Conservation (phyloP, 1,140 invertebrate genomes). For the Cydia splendana region DNA sequence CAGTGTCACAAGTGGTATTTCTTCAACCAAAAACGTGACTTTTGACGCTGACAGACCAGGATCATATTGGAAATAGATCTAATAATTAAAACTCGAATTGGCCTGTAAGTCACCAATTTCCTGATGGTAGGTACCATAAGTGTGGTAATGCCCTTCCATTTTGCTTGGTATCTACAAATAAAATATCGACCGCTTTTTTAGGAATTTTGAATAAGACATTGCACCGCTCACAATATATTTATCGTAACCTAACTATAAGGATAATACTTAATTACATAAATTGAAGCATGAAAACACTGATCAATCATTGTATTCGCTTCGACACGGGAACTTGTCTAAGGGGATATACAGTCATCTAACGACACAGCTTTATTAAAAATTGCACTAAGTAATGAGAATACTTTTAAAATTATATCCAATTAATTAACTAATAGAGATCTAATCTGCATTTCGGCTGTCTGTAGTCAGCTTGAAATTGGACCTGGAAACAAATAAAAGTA, state of each 20-base stretch:
- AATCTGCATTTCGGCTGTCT: slow-evolving; percentile 57
- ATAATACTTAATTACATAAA: slow-evolving; percentile 29
- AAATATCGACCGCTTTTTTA: not conserved
- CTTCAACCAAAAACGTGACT: too few relatives aligned
- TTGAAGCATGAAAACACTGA: slow-evolving; percentile 24
- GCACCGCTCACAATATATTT: slow-evolving; percentile 21
- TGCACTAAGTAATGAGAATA: slow-evolving; percentile 51
- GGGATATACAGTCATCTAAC: slow-evolving; percentile 46
- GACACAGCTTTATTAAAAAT: slow-evolving; percentile 48
- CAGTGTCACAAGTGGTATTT: too few relatives aligned
- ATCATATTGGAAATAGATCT: too few relatives aligned
- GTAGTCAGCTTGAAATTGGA: slow-evolving; percentile 33
- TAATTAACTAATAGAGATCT: slow-evolving; percentile 69
- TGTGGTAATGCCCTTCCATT: not conserved
- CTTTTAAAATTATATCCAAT: slow-evolving; percentile 55
- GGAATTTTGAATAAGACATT: not conserved
- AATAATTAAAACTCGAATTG: too few relatives aligned
- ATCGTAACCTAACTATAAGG: slow-evolving; percentile 25
- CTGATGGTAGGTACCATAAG: too few relatives aligned
- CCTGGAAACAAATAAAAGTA: slow-evolving; percentile 47
- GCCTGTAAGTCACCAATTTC: too few relatives aligned
- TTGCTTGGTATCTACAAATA: not conserved
- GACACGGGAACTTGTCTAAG: slow-evolving; percentile 14
- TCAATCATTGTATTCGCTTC: slow-evolving; percentile 21
- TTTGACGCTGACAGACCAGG: too few relatives aligned